Conservation (phyloP, 2,888 invertebrate species). For the Tortrix viridana region DNA sequence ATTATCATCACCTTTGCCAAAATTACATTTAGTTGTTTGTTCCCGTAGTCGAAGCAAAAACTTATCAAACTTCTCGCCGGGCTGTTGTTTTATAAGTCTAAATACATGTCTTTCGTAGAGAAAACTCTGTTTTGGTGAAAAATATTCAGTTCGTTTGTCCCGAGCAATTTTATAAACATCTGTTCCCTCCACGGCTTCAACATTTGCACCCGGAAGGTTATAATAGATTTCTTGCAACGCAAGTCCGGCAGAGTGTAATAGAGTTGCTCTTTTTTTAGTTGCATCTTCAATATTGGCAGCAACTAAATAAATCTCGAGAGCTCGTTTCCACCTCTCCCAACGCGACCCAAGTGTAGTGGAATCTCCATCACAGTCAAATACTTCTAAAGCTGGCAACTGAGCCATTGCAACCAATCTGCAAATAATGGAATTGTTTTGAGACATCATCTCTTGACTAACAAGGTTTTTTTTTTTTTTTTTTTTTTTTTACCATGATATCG, state of each 20-base stretch:
- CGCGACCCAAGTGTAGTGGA: not conserved
- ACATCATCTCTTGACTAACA: not conserved
- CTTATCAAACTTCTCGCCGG: too few relatives aligned
- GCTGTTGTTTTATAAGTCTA: slow-evolving; percentile 16
- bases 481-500: too few relatives aligned
- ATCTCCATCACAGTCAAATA: slow-evolving; percentile 2
- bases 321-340: slow-evolving; percentile 40
- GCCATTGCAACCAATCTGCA: not conserved
- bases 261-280: slow-evolving; percentile 35
- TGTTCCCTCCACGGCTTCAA: not conserved
- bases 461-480: too few relatives aligned
- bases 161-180: slow-evolving; percentile 15
- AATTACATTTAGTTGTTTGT: too few relatives aligned
- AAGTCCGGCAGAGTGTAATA: slow-evolving; percentile 29
- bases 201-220: slow-evolving; percentile 15
- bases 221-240: slow-evolving; percentile 36
- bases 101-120: slow-evolving; percentile 33
- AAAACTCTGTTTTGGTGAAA: slow-evolving; percentile 27
- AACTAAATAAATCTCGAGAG: slow-evolving; percentile 32
- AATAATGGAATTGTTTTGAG: not conserved
- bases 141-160: slow-evolving; percentile 28
- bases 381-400: not conserved
- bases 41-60: too few relatives aligned
- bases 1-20: too few relatives aligned
- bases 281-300: slow-evolving; percentile 26